A percentile compares a stretch with the other conserved stretches of the same genome.
phyloP scores from a whole-genome alignment of 2,888 invertebrate species.

The Morpho helenor region DNA sequence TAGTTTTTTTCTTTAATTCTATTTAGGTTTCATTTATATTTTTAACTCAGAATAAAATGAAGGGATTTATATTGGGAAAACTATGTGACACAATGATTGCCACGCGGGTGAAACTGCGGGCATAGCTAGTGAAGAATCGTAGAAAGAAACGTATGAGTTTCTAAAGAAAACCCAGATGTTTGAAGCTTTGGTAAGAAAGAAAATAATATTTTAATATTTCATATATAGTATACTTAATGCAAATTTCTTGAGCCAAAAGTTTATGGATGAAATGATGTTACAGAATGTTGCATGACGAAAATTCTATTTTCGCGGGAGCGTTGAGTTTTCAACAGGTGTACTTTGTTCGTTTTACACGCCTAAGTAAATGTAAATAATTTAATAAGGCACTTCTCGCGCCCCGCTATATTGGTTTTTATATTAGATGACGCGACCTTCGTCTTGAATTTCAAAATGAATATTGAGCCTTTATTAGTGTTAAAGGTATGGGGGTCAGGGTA shows the following conservation, averaged over 20 bases:
- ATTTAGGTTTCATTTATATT: too few relatives aligned
- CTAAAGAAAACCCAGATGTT: too few relatives aligned
- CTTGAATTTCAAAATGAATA: slow-evolving; percentile 3
- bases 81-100: too few relatives aligned
- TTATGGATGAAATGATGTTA: slow-evolving; percentile 8
- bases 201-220: too few relatives aligned
- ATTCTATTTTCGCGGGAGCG: slow-evolving; percentile 10
- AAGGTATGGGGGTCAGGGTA: too few relatives aligned
- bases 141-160: too few relatives aligned
- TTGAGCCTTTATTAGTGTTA: background rate
- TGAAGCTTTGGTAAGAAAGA: too few relatives aligned
- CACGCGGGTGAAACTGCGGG: too few relatives aligned
- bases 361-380: slow-evolving; percentile 12
- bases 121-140: too few relatives aligned
- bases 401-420: slow-evolving; percentile 3
- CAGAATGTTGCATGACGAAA: slow-evolving; percentile 7
- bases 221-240: background rate
- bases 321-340: slow-evolving; percentile 13
- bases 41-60: too few relatives aligned
- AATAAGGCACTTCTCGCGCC: slow-evolving; percentile 10
- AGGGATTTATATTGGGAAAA: too few relatives aligned
- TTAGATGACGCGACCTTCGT: slow-evolving; percentile 3
- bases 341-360: slow-evolving; percentile 11
- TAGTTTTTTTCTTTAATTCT: too few relatives aligned
- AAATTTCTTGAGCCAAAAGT: slow-evolving; percentile 9